Percentiles rank a stretch among this genome's conserved stretches.
phyloP scores from a whole-genome alignment of 2,113 vertebrate species.

The Aythya baeri region DNA sequence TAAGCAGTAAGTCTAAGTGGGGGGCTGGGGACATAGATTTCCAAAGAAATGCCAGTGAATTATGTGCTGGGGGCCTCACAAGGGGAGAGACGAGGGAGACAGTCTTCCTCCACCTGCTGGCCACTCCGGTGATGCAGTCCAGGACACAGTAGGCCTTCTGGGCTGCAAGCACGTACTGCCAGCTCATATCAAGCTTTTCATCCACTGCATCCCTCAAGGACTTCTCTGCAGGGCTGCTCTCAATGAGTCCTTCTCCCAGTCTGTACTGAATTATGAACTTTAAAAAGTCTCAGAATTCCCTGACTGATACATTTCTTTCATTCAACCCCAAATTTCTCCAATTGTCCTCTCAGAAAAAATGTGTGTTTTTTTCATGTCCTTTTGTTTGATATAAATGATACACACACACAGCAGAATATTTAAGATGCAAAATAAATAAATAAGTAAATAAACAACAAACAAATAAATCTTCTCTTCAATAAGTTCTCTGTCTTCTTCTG shows the following conservation, averaged over 20 bases:
- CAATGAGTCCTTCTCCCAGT: too few relatives aligned
- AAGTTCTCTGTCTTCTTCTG: background rate
- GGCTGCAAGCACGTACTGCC: too few relatives aligned
- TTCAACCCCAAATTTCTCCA: background rate
- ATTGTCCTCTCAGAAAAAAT: background rate
- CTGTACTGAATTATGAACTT: background rate
- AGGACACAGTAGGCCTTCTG: too few relatives aligned
- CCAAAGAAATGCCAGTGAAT: background rate
- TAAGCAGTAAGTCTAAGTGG: background rate
- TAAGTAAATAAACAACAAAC: background rate
- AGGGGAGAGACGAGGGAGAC: too few relatives aligned
- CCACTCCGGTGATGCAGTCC: too few relatives aligned
- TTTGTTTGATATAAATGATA: background rate
- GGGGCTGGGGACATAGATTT: background rate
- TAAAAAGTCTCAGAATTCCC: background rate
- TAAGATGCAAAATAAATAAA: background rate
- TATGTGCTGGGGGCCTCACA: background rate
- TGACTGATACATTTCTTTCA: background rate
- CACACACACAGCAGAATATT: background rate
- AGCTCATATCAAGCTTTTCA: too few relatives aligned
- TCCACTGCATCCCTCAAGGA: too few relatives aligned
- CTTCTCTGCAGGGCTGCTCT: too few relatives aligned
- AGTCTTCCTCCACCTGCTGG: too few relatives aligned
- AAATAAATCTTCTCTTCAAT: background rate
- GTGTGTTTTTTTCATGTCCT: background rate